Evolutionary conservation across 2,888 invertebrate species (phyloP).

Genomic region (Diadegma fenestrale): DNA sequence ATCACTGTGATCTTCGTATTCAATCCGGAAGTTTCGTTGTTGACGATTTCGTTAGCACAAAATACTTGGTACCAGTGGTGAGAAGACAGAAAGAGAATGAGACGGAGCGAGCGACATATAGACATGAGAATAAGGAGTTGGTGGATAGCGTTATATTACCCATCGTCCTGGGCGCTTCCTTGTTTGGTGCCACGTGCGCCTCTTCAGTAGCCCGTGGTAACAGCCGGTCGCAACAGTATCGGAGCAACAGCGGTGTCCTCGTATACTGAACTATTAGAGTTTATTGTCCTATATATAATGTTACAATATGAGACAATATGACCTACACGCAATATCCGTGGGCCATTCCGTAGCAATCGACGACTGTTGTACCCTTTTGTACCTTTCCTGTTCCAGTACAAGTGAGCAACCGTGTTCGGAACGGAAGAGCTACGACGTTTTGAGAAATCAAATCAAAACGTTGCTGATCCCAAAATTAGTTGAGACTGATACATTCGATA

Average conservation of each 20-base stretch:
- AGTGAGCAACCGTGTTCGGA: background rate
- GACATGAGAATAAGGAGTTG: conserved; percentile 3
- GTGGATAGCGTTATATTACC: conserved; percentile 49
- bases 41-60: conserved; percentile 66
- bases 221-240: conserved; percentile 39
- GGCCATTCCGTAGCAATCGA: background rate
- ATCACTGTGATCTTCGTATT: conserved; percentile 65
- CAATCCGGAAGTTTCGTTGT: conserved; percentile 49
- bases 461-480: too few relatives aligned
- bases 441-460: background rate
- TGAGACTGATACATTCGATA: too few relatives aligned
- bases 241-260: conserved; percentile 39
- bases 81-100: background rate
- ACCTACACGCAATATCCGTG: conserved; percentile 7
- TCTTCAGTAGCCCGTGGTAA: conserved; percentile 27
- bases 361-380: background rate
- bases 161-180: conserved; percentile 38
- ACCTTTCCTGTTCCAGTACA: background rate
- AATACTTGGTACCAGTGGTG: conserved; percentile 42
- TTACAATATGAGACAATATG: conserved; percentile 3
- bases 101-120: background rate
- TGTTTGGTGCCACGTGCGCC: conserved; percentile 57
- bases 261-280: conserved; percentile 35
- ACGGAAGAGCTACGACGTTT: background rate
- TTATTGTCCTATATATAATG: conserved; percentile 33